These are phyloP conservation scores for Anguilla anguilla DNA, from an alignment of 2,797 vertebrate genomes.

Conservation along the genomic window DNA sequence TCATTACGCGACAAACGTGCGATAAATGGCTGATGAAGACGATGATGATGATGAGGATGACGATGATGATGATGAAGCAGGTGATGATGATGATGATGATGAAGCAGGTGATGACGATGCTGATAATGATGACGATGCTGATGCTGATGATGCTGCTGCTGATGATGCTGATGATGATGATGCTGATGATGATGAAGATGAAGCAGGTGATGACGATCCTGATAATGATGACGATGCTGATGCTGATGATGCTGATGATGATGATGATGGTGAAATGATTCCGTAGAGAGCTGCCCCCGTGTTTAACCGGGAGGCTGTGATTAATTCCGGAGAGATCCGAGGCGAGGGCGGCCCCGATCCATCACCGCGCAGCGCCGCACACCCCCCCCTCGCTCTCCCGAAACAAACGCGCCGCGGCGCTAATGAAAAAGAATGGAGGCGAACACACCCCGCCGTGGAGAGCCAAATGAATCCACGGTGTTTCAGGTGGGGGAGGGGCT, in stretches of 20 bases:
- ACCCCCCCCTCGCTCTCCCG: neutral
- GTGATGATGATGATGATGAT: no score
- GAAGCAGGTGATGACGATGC: no score
- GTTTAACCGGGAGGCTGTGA: neutral
- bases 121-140: no score
- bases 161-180: no score
- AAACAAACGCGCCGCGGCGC: constrained; percentile 6
- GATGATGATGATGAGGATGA: no score
- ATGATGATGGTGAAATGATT: neutral
- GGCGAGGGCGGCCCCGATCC: neutral
- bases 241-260: no score
- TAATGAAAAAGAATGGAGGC: neutral
- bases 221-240: no score
- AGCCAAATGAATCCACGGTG: neutral
- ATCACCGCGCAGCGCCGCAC: constrained; percentile 9
- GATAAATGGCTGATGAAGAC: neutral
- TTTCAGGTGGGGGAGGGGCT: neutral
- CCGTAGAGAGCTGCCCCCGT: neutral
- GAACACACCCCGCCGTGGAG: neutral
- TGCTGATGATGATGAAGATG: no score
- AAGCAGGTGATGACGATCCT: no score
- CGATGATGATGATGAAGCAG: no score
- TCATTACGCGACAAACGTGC: neutral
- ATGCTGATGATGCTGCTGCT: no score
- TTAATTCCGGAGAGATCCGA: constrained; percentile 15